Evolutionary conservation across 1,140 invertebrate species (phyloP).

Genomic region (Agrilus planipennis): DNA sequence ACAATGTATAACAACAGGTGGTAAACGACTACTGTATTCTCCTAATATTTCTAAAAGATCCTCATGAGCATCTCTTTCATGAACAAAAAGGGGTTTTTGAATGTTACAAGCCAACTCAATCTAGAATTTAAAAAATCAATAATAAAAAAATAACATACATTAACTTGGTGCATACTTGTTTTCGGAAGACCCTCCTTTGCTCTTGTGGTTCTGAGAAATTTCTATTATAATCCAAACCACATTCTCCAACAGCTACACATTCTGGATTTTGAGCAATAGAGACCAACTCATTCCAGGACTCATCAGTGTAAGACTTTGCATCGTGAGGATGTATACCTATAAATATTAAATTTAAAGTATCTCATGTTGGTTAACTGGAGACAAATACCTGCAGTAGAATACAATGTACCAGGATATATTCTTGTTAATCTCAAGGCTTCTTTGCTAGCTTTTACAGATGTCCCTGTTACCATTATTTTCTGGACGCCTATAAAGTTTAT

Average conservation of each 20-base stretch:
- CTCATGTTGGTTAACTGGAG: constrained; percentile 2
- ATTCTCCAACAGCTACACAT: constrained; percentile 89
- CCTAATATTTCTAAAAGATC: constrained; percentile 57
- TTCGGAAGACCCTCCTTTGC: constrained; percentile 78
- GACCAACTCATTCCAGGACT: constrained; percentile 56
- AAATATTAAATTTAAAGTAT: constrained; percentile 10
- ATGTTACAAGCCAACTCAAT: constrained; percentile 75
- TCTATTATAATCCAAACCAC: constrained; percentile 87
- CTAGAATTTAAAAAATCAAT: constrained; percentile 36
- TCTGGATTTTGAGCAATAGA: constrained; percentile 67
- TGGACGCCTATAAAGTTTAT: constrained; percentile 57
- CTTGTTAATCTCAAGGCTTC: constrained; percentile 78
- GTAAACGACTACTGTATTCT: constrained; percentile 48
- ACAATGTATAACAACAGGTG: constrained; percentile 80
- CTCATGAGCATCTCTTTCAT: constrained; percentile 80
- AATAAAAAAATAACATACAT: constrained; percentile 1
- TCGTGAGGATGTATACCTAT: constrained; percentile 88
- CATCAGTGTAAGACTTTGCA: constrained; percentile 83
- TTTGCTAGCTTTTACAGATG: constrained; percentile 77
- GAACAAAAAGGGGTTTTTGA: constrained; percentile 80
- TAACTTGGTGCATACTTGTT: constrained; percentile 51
- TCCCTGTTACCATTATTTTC: constrained; percentile 90
- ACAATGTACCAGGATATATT: constrained; percentile 79
- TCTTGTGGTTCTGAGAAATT: constrained; percentile 83
- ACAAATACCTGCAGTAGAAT: constrained; percentile 74